These are phyloP conservation scores for Drosophila mimetica DNA, from an alignment of 2,888 invertebrate species.

Conservation along the genomic window DNA sequence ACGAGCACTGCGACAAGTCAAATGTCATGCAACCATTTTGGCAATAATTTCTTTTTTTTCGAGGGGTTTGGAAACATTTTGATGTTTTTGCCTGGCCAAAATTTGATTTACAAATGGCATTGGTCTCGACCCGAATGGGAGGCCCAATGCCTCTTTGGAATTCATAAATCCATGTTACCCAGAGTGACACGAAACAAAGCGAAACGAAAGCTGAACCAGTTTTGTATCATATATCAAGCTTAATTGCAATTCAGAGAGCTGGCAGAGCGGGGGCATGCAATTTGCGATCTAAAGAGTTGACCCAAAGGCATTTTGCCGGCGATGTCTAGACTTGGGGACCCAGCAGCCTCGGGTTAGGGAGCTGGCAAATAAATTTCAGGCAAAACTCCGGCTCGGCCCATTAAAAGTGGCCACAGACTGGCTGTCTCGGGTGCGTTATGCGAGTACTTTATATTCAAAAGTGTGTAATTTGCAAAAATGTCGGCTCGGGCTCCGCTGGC, in stretches of 20 bases:
- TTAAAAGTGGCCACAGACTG: constrained; percentile 47
- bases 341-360: background rate
- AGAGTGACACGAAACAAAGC: constrained; percentile 17
- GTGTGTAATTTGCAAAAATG: constrained; percentile 76
- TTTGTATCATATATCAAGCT: constrained; percentile 42
- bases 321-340: constrained; percentile 8
- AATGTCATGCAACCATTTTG: constrained; percentile 25
- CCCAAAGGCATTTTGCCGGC: constrained; percentile 25
- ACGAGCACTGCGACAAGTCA: constrained; percentile 20
- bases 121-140: background rate
- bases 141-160: constrained; percentile 19
- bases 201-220: constrained; percentile 36
- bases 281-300: constrained; percentile 40
- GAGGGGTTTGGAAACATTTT: constrained; percentile 3
- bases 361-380: constrained; percentile 26
- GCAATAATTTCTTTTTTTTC: constrained; percentile 10
- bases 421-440: constrained; percentile 56
- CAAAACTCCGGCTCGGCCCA: constrained; percentile 31
- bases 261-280: constrained; percentile 13
- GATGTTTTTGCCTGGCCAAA: constrained; percentile 20
- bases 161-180: constrained; percentile 40
- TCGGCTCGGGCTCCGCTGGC: constrained; percentile 21
- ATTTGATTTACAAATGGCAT: constrained; percentile 45
- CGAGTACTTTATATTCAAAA: constrained; percentile 79
- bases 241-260: constrained; percentile 44